Base-by-base conservation (phyloP, 2,888 invertebrate species). In the Diloba caeruleocephala region DNA sequence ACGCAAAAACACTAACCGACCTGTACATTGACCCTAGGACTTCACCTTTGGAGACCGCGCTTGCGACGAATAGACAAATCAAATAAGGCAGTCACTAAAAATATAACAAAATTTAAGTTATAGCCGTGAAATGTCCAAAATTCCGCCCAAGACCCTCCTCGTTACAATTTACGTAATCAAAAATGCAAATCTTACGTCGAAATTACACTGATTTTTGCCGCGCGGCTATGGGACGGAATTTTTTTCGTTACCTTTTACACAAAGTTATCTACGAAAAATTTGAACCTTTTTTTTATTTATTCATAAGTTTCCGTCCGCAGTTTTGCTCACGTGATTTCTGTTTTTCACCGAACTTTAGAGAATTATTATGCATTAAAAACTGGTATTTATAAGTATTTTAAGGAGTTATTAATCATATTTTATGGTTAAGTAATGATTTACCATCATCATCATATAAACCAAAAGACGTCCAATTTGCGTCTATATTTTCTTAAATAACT, bases 131-230 rank as follows among this genome's bases (percentile, higher is more conserved):
- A 29, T 55, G 15, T 29, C 42, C 33, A 45, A 55, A 58, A 58
- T 8, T 5, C 21, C 8, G 13, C 8, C 45, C 52, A 55, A 66
- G 54, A 59, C 68, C 51, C 43, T 65, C 45, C 66, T 78, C 77
- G 79, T 82, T 77, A 81, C 75, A 64, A 76, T 76, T 78, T 78
- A 71, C 67, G 85, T 86, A 85, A 88, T 88, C 87, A 87, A 87
- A 86, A 84, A 88, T 88, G 85, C 78, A 85, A 87, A 88, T 87
- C 69, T 76, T 63, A 60, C 71, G 70, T 75, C 65, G 52, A 73
- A 85, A 83, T 83, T 79, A 80, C 78, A 69, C 73, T 70, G 81
- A 80, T 81, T 85, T 79, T 74, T 64, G 64, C 57, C 56, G 48
- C 49, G 59, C 54, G 48, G 38, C 59, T 71, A 55, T 58, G 44